Evolutionary conservation across 2,113 vertebrate genomes (phyloP), one percentile per base, ranked within the genome.

Genomic region (Odontesthes bonariensis): DNA sequence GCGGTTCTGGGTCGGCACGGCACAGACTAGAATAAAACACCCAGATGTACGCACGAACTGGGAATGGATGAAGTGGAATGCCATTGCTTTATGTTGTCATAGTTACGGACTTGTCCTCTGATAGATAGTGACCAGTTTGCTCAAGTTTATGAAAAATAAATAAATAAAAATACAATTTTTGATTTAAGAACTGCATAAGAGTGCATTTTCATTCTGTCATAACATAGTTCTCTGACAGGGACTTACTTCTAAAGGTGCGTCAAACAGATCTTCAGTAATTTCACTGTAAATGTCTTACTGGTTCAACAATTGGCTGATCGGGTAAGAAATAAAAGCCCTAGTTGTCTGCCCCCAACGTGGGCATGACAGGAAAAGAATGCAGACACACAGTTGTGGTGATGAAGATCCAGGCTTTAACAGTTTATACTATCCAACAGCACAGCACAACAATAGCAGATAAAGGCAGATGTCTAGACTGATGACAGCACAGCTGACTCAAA

Each of bases 381-480:
- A 60, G 67, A 71, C 63, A 67, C 22, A 59, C 49, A 47, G 72
- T 53, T 54, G 69, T 54, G 66, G 58, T 49, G 62, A 82, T 65
- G 52, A 73, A 20, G 59, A 78, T 69, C 44, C 72, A 53, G 70
- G 77, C 72, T 71, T 84, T 49, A 77, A 66, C 79, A 17, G 62
- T 40, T 54, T 72, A 59, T 55, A 56, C 66, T 33, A 32, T 56
- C 35, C 73, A 75, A 66, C 59, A 64, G 53, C 65, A 23, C 69
- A 62, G 27, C 33, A 62, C 63, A 61, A 78, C 32, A 77, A 38
- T 8, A 38, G 64, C 74, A 69, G 73, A 53, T 52, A 59, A 80
- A 69, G 69, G 79, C 76, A 84, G 76, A 81, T 55, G 75, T 86
- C 81, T 81, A 80, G 81, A 87, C 83, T 49, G 79, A 82, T 65